Conservation (phyloP, 37 sponge, comb jelly and placozoan species). For the Oscarella lobularis region DNA sequence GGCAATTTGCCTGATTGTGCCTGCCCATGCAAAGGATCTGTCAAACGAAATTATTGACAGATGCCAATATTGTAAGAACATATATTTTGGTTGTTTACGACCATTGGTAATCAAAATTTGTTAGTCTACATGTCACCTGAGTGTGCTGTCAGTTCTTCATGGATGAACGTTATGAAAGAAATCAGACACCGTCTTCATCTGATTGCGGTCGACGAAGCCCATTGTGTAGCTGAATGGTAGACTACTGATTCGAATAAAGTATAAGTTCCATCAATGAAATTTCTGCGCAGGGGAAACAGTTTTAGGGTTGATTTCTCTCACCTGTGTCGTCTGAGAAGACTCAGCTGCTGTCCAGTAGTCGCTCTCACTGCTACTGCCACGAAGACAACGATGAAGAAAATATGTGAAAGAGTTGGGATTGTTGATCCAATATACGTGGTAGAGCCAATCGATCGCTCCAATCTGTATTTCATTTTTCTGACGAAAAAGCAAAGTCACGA, state of each 20-base stretch:
- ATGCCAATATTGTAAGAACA: too few species aligned
- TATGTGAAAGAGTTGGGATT: not conserved
- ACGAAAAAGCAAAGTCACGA: too few species aligned
- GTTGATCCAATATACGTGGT: not conserved
- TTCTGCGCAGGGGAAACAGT: not conserved
- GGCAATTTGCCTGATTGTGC: not conserved
- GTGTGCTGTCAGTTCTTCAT: not conserved
- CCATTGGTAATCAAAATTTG: too few species aligned
- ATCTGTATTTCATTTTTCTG: too few species aligned
- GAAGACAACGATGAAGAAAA: not conserved
- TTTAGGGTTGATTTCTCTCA: not conserved
- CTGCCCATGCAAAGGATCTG: too few species aligned
- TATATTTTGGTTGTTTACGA: too few species aligned
- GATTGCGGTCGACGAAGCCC: not conserved
- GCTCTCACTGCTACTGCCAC: not conserved
- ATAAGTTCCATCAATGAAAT: too few species aligned
- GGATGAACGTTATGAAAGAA: not conserved
- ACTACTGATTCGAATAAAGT: too few species aligned
- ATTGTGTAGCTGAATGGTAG: not conserved
- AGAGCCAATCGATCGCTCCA: not conserved
- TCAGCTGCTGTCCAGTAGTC: not conserved
- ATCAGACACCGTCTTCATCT: not conserved
- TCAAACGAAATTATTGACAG: too few species aligned
- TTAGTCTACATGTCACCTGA: not conserved
- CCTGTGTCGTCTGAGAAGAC: not conserved